Evolutionary conservation across 1,140 invertebrate species (phyloP).

Genomic region (Plodia interpunctella): DNA sequence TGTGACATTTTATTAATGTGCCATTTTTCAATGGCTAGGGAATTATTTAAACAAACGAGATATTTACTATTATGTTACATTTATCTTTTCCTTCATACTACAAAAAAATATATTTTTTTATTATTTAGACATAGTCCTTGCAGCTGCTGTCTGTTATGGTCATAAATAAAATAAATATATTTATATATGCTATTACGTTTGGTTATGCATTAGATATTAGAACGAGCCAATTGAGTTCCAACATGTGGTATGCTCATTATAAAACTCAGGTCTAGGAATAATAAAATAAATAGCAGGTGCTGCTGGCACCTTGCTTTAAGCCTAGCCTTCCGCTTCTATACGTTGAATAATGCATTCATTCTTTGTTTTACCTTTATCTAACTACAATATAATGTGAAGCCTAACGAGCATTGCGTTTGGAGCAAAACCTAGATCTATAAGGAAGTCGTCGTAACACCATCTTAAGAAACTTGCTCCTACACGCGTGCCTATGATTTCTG

Average conservation of each 20-base stretch:
- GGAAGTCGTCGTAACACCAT: slow-evolving; percentile 45
- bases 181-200: no score
- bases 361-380: slow-evolving; percentile 42
- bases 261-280: slow-evolving; percentile 16
- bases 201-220: slow-evolving; percentile 7
- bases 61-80: no score
- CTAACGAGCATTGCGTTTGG: slow-evolving; percentile 15
- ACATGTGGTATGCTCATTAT: slow-evolving; percentile 12
- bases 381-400: slow-evolving; percentile 8
- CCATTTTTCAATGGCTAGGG: no score
- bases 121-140: no score
- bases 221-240: slow-evolving; percentile 10
- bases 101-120: no score
- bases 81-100: no score
- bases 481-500: slow-evolving; percentile 3
- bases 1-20: no score
- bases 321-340: slow-evolving; percentile 52
- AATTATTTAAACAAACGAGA: no score
- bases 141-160: no score
- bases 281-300: slow-evolving; percentile 41
- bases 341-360: slow-evolving; percentile 54
- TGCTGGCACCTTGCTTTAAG: slow-evolving; percentile 48
- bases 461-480: slow-evolving; percentile 1
- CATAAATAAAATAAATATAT: no score
- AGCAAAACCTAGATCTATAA: slow-evolving; percentile 18